phyloP scores from a whole-genome alignment of 2,113 vertebrate genomes.

The Cinclus cinclus region DNA sequence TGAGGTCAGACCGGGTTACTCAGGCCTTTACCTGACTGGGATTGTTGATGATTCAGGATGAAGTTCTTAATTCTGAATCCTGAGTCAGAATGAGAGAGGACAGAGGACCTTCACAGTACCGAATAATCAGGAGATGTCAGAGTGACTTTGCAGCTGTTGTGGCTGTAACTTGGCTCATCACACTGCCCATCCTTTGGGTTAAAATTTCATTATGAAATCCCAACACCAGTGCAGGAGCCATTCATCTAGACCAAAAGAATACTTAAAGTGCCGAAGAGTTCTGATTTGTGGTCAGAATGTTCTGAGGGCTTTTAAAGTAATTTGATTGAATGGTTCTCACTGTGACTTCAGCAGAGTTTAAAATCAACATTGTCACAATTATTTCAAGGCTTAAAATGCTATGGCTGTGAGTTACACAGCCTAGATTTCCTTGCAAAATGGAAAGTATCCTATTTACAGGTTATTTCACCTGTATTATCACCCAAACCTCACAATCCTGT shows the following conservation, averaged over 20 bases:
- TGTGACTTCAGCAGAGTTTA: background rate
- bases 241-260: background rate
- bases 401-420: background rate
- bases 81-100: background rate
- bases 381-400: background rate
- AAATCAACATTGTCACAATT: background rate
- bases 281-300: background rate
- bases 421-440: background rate
- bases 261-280: background rate
- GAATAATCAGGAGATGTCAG: background rate
- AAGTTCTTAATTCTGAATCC: background rate
- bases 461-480: background rate
- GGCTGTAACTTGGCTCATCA: background rate
- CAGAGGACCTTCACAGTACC: background rate
- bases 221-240: background rate
- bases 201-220: background rate
- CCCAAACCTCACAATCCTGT: background rate
- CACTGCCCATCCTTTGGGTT: background rate
- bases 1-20: background rate
- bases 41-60: slow-evolving; percentile 6
- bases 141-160: background rate
- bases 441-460: background rate
- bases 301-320: background rate
- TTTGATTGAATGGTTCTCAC: background rate
- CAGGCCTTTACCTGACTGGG: background rate